Percentiles rank a stretch among this genome's conserved stretches.
These are phyloP conservation scores for Papilio protenor DNA, from an alignment of 2,888 invertebrate genomes.

Conservation along the genomic window DNA sequence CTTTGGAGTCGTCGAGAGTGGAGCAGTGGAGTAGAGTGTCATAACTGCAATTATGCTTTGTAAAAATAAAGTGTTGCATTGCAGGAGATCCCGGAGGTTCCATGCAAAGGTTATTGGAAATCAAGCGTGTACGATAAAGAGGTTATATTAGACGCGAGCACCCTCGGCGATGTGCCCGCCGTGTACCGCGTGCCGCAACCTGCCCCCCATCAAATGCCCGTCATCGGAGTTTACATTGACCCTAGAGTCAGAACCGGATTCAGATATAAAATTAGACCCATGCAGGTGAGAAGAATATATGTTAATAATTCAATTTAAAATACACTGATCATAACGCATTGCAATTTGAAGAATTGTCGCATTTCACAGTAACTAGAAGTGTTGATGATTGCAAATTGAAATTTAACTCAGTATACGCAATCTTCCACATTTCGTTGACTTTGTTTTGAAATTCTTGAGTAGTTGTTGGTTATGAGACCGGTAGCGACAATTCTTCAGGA, in stretches of 20 bases:
- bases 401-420: constrained; percentile 60
- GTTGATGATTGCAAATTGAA: constrained; percentile 71
- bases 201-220: constrained; percentile 86
- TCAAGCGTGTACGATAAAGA: constrained; percentile 64
- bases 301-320: constrained; percentile 47
- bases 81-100: constrained; percentile 55
- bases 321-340: constrained; percentile 54
- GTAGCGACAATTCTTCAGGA: constrained; percentile 63
- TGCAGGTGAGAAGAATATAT: constrained; percentile 82
- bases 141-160: constrained; percentile 83
- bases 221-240: constrained; percentile 89
- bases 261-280: constrained; percentile 88
- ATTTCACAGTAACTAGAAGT: constrained; percentile 59
- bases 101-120: constrained; percentile 66
- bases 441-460: constrained; percentile 16
- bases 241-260: constrained; percentile 89
- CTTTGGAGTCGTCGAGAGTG: not conserved
- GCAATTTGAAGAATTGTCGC: constrained; percentile 69
- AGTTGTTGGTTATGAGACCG: not conserved
- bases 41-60: not conserved
- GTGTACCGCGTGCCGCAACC: constrained; percentile 85
- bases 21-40: not conserved
- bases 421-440: constrained; percentile 70
- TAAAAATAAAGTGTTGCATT: not conserved
- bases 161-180: constrained; percentile 87